Percentiles rank a stretch among this genome's conserved stretches.
Evolutionary conservation across 35 echinoderm and acorn worm genomes (phyloP).

Genomic region (Stichopus chloronotus): DNA sequence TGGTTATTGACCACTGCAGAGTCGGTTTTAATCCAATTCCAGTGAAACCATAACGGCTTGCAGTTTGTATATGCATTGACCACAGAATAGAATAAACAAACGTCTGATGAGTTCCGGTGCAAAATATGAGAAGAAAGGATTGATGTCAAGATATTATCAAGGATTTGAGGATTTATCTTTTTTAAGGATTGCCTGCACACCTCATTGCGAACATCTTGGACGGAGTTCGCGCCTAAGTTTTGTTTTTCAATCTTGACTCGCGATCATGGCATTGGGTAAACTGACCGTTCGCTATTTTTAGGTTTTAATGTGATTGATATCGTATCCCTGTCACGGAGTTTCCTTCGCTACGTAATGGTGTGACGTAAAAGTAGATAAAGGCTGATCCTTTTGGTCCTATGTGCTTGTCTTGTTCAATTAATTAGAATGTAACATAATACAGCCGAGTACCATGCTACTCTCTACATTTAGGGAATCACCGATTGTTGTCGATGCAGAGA

Average conservation of each 20-base stretch:
- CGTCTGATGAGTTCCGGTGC: too few relatives aligned
- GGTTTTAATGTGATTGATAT: neutral
- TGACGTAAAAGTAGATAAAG: slow-evolving; percentile 28
- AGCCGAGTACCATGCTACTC: neutral
- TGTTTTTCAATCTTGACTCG: neutral
- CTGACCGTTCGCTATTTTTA: slow-evolving; percentile 21
- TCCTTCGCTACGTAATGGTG: slow-evolving; percentile 23
- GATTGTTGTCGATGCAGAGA: neutral
- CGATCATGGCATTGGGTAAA: neutral
- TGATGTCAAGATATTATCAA: neutral
- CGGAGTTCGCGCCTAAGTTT: neutral
- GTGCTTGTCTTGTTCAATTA: slow-evolving; percentile 21
- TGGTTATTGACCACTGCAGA: too few relatives aligned
- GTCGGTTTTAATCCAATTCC: too few relatives aligned
- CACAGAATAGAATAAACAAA: too few relatives aligned
- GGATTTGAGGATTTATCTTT: neutral
- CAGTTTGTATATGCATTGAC: too few relatives aligned
- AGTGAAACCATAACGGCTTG: too few relatives aligned
- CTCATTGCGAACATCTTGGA: neutral
- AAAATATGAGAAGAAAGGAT: neutral
- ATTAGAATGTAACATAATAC: slow-evolving; percentile 43
- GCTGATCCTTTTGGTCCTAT: neutral
- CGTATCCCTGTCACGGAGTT: slow-evolving; percentile 13
- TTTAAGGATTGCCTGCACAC: neutral
- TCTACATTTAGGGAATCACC: neutral